Base-by-base conservation (phyloP, 2,888 invertebrate species). In the Sinhomidia bicolor region DNA sequence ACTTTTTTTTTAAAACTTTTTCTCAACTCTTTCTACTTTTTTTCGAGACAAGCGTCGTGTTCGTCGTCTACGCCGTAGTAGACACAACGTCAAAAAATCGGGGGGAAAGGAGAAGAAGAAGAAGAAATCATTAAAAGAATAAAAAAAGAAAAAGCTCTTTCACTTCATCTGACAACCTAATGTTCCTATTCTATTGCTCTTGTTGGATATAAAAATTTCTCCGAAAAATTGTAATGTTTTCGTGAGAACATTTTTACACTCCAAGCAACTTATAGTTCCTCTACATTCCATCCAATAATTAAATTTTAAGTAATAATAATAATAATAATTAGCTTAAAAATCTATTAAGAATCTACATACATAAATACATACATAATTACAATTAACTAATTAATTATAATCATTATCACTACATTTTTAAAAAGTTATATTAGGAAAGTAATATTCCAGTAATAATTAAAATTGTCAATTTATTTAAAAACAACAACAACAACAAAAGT, bases 131-230 rank as follows among this genome's bases (percentile, higher is more conserved):
- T 78, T 41, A 54, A 62, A 76, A n/a, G n/a, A n/a, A n/a, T n/a
- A n/a, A n/a, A n/a, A n/a, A n/a, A n/a, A n/a, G n/a, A 17, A 20
- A 57, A 85, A 80, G 86, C 71, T 86, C 86, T 86, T 86, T 86
- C 86, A 86, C 86, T 81, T 81, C 86, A 80, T 86, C 86, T 86
- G 86, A 51, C 85, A 86, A 86, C 86, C 86, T 86, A 86, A 86
- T 86, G 86, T 86, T 86, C 86, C 86, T 86, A 86, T 86, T 86
- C 9, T 20, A 86, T 86, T 86, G 86, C 86, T 86, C 86, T 86
- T 86, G 83, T 65, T 79, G 76, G 78, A 68, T 74, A 65, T 29
- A 41, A 86, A 85, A 20, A 60, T 81, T 60, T 74, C 86, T 81
- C 81, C 62, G 81, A 20, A 65, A 44, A 17, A 81, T 44, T 79